Evolutionary conservation across 2,797 vertebrate genomes (phyloP).

Genomic region (Danio aesculapii): DNA sequence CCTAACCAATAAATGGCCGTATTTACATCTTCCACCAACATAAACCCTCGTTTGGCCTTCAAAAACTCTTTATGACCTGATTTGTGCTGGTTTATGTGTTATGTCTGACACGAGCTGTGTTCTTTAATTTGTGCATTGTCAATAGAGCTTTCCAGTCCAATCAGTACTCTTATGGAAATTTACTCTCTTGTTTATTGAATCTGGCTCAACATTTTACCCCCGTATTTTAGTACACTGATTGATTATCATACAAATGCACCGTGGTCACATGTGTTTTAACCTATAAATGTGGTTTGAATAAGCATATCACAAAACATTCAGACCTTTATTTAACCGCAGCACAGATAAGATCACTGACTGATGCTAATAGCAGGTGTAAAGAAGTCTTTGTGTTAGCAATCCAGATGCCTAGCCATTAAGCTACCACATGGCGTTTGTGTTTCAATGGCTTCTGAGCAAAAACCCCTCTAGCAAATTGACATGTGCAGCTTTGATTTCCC

Average conservation of each 20-base stretch:
- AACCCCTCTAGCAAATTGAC: conserved; percentile 9
- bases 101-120: no score
- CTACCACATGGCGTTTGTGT: conserved; percentile 3
- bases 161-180: no score
- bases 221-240: background rate
- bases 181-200: no score
- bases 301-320: background rate
- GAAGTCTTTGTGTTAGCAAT: conserved; percentile 7
- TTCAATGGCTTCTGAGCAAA: conserved; percentile 3
- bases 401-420: background rate
- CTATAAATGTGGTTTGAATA: background rate
- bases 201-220: no score
- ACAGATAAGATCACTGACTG: background rate
- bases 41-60: no score
- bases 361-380: conserved; percentile 4
- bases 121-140: no score
- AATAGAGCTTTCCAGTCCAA: no score
- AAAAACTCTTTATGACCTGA: no score
- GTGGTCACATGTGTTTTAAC: background rate
- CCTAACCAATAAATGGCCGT: no score
- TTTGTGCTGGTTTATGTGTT: no score
- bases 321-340: background rate
- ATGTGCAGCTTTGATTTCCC: conserved; percentile 36
- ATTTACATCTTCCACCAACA: no score
- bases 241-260: background rate